Evolutionary conservation across 2,113 vertebrate species (phyloP), one percentile per base, ranked within the genome.

Genomic region (Tapirus terrestris): DNA sequence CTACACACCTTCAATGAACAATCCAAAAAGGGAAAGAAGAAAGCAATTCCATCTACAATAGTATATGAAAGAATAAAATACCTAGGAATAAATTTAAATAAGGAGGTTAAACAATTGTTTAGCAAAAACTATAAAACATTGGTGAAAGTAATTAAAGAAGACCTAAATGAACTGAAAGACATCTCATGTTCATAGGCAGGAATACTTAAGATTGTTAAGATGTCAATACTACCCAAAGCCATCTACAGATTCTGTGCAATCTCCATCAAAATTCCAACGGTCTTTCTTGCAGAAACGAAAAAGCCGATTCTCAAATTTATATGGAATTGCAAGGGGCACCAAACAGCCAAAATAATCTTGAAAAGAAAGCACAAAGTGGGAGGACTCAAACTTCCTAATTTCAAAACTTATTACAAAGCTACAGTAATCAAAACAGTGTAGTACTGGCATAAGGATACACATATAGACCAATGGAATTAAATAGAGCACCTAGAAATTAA

Each of bases 371-470:
- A 33, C 25, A 25, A 93, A 84, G 60, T 39, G 43, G 58, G 14
- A 84, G 45, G 48, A 77, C 58, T 36, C 53, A 80, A 9, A 88
- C 18, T 31, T 70, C 18, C 11, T 39, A 60, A 94, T 61, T 88
- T 70, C 31, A 94, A 94, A 68, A 94, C 39, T 90, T 58, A 68
- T 23, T 90, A 58, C 48, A 90, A 67, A 95, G 45, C 58, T 90
- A 67, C 1, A 67, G n/a, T 36, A 83, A 39, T 89, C 45, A 48
- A 56, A 45, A 81, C 51, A 68, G 16, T 53, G 25, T 33, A 51
- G 51, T 72, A 89, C 12, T 67, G 68, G 51, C 29, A 56, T 67
- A 68, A 88, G 58, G n/a, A n/a, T 1, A 80, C 8, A 65, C 43
- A 63, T 76, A 75, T 2, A 36, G 21, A 73, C 43, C 39, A 92